Evolutionary conservation across 2,888 invertebrate genomes (phyloP), one percentile per base, ranked within the genome.

Genomic region (Hydrotaea diabolus): DNA sequence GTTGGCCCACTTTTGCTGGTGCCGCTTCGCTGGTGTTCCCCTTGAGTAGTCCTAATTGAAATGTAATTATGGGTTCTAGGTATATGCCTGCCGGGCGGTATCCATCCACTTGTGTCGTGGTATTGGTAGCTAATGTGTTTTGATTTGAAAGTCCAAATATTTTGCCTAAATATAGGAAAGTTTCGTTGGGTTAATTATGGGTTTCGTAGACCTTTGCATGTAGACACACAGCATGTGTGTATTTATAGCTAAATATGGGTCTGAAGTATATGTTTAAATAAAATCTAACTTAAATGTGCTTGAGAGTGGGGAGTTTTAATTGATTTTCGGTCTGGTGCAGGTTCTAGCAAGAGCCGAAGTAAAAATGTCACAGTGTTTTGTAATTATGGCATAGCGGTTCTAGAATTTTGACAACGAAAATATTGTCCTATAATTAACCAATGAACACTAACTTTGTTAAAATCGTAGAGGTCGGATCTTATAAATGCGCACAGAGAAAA

Each of bases 21-120:
- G 3, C 43, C 11, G 2, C 15, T 21, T 23, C 4, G 57, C 13
- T 57, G 21, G 19, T 23, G 53, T 17, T 53, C 15, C 43, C 2
- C 9, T 7, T 15, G 43, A 43, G 21, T 2, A n/a, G 46, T 46
- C 71, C 26, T 71, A 77, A 71, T 71, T 77, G 77, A 77, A 59
- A 62, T 77, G 62, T 72, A 71, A 77, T 62, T 77, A 72, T 46
- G 36, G 53, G 15, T 55, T 66, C 2, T 57, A n/a, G n/a, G 62
- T n/a, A 9, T 4, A 31, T 79, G 19, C n/a, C 2, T 46, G 57
- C 3, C 13, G 11, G 21, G 15, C 43, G n/a, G n/a, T n/a, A n/a
- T n/a, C n/a, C n/a, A 31, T 31, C 31, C 31, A 31, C 31, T 31
- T 2, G 31, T 31, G 5, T 53, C 9, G 69, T 26, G 19, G 53